Base-by-base conservation (phyloP, 1,140 invertebrate species). In the Adoxophyes honmai region DNA sequence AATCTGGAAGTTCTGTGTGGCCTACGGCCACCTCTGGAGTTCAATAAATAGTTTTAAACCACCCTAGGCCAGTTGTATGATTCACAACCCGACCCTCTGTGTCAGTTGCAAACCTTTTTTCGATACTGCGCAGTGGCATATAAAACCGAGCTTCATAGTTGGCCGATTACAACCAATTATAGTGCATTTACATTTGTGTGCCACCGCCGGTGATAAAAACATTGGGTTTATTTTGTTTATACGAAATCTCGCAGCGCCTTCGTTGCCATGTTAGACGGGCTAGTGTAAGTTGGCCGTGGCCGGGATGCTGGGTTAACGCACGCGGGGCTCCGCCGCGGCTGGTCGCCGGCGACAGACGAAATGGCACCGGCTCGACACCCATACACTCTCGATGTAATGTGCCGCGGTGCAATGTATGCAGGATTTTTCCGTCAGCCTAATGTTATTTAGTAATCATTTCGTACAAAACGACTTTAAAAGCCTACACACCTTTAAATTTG, bases 191-290 rank as follows among this genome's bases (percentile, higher is more conserved):
- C 16, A 54, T 54, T 54, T 37, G 15, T 21, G 18, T 21, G 35
- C 18, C 33, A 34, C 14, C 35, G 10, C 6, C 34, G 6, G 14
- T 0, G 13, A 18, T 78, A 73, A 78, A 72, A 36, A 60, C 51
- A 34, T 36, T 37, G 16, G 64, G 48, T 75, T 78, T 74, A 74
- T 72, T 63, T 59, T 75, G 63, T 74, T 78, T 74, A 78, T 68
- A 66, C 16, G 14, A 13, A 48, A 48, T 48, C 42, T 48, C 21
- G 42, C 21, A 2, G 21, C 21, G 21, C 21, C 21, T 28, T 28
- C 2, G 21, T 33, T 21, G 18, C 42, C n/a, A 48, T 11, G 42
- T 48, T 11, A 48, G 42, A 28, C 21, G n/a, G 21, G 7, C 63
- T 52, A 58, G 34, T 55, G 57, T 64, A 52, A 0, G 1, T 55